phyloP scores from a whole-genome alignment of 2,797 vertebrate genomes.

The Bradypodion ventrale region DNA sequence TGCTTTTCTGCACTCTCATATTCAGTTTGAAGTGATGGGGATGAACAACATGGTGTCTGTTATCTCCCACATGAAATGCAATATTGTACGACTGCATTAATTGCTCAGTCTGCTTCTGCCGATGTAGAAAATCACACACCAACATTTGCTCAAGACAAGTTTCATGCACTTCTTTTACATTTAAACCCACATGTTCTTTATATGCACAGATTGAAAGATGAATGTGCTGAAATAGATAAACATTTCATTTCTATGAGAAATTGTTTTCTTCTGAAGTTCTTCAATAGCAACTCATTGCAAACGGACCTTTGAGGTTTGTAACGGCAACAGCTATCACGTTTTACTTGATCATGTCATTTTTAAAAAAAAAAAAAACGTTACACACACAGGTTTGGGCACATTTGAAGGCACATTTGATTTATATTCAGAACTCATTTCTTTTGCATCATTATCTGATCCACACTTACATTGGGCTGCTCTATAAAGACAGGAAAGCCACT shows the following conservation, averaged over 20 bases:
- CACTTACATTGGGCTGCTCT: not conserved
- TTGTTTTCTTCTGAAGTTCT: conserved; percentile 48
- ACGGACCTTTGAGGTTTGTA: conserved; percentile 35
- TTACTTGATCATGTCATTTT: not conserved
- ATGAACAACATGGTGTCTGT: conserved; percentile 39
- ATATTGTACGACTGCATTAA: conserved; percentile 55
- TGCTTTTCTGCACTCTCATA: not conserved
- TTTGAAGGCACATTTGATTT: not conserved
- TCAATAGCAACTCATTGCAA: conserved; percentile 28
- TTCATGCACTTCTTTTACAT: not conserved
- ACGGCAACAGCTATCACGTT: not conserved
- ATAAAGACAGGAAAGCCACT: not conserved
- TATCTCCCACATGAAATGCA: conserved; percentile 31
- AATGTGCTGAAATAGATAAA: conserved; percentile 33
- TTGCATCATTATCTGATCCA: not conserved
- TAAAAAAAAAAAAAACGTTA: not conserved
- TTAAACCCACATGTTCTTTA: conserved; percentile 61
- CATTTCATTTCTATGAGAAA: conserved; percentile 34
- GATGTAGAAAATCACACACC: conserved; percentile 36
- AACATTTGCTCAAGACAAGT: conserved; percentile 33
- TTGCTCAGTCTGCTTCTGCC: conserved; percentile 39
- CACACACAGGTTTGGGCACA: not conserved
- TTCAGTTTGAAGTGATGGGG: conserved; percentile 35
- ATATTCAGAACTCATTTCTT: not conserved
- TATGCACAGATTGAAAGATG: conserved; percentile 41